Evolutionary conservation across 2,888 invertebrate species (phyloP).

Genomic region (Folsomia manolachei): DNA sequence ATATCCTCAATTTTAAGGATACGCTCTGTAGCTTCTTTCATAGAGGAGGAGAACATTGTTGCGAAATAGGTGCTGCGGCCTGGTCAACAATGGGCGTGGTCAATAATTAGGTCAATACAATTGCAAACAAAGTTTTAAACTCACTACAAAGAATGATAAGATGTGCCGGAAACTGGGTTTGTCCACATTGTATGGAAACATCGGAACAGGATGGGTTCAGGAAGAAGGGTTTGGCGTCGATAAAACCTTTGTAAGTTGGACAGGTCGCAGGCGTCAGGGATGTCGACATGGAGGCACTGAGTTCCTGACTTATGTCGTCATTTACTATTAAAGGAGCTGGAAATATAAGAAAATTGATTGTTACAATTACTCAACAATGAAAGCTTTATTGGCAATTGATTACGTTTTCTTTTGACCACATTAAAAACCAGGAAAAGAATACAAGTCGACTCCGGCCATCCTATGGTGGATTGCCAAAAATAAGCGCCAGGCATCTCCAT

Average conservation of each 20-base stretch:
- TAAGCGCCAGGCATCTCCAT: slow-evolving; percentile 24
- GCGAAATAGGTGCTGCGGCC: slow-evolving; percentile 35
- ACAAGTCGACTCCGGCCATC: slow-evolving; percentile 34
- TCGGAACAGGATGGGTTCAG: slow-evolving; percentile 25
- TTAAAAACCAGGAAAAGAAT: slow-evolving; percentile 30
- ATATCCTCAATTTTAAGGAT: slow-evolving; percentile 32
- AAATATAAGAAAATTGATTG: background rate
- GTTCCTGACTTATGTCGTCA: slow-evolving; percentile 28
- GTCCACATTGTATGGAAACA: slow-evolving; percentile 25
- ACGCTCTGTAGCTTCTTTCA: slow-evolving; percentile 35
- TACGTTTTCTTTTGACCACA: slow-evolving; percentile 29
- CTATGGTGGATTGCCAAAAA: slow-evolving; percentile 35
- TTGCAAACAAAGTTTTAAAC: too few species aligned
- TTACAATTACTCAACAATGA: background rate
- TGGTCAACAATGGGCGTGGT: slow-evolving; percentile 17
- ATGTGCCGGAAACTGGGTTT: slow-evolving; percentile 33
- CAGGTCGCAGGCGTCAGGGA: background rate
- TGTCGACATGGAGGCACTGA: slow-evolving; percentile 8
- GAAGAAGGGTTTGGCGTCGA: slow-evolving; percentile 23
- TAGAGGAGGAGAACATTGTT: slow-evolving; percentile 27
- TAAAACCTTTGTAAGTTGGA: slow-evolving; percentile 11
- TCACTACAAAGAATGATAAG: slow-evolving; percentile 30
- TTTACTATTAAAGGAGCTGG: slow-evolving; percentile 31
- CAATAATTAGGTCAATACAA: too few species aligned
- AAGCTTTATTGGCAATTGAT: background rate